Conservation (phyloP, 2,888 invertebrate genomes). For the Lasioglossum villosulum region DNA sequence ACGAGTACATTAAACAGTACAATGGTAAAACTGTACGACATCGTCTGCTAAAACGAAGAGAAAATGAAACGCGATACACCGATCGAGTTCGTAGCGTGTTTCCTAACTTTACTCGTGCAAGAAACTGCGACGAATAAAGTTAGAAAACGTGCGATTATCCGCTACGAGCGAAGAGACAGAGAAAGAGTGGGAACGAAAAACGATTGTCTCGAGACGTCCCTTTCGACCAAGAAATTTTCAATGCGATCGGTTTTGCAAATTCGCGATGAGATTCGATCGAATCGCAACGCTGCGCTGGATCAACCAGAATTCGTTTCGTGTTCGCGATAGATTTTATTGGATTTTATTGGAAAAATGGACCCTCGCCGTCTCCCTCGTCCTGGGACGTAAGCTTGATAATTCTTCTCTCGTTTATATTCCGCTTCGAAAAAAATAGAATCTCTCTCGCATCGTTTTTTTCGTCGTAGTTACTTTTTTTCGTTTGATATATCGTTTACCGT, state of each 20-base stretch:
- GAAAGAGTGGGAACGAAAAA: neutral
- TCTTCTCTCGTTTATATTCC: neutral
- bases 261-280: slow-evolving; percentile 78
- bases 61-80: neutral
- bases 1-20: neutral
- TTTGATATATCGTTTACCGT: slow-evolving; percentile 28
- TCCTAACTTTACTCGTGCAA: neutral
- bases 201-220: slow-evolving; percentile 34
- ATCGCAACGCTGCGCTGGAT: slow-evolving; percentile 80
- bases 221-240: slow-evolving; percentile 36
- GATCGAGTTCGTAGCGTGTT: neutral
- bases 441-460: slow-evolving; percentile 28
- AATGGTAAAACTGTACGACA: neutral
- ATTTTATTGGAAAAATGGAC: slow-evolving; percentile 76
- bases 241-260: slow-evolving; percentile 36
- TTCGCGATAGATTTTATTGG: slow-evolving; percentile 54
- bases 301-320: slow-evolving; percentile 74
- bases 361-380: slow-evolving; percentile 58
- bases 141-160: neutral
- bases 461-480: slow-evolving; percentile 43
- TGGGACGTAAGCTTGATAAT: slow-evolving; percentile 51
- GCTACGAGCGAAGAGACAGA: neutral
- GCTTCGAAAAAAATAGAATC: slow-evolving; percentile 62
- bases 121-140: neutral
- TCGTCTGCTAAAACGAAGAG: neutral